Base-by-base conservation (phyloP, 2,797 vertebrate species). In the Crocodylus rhombifer region DNA sequence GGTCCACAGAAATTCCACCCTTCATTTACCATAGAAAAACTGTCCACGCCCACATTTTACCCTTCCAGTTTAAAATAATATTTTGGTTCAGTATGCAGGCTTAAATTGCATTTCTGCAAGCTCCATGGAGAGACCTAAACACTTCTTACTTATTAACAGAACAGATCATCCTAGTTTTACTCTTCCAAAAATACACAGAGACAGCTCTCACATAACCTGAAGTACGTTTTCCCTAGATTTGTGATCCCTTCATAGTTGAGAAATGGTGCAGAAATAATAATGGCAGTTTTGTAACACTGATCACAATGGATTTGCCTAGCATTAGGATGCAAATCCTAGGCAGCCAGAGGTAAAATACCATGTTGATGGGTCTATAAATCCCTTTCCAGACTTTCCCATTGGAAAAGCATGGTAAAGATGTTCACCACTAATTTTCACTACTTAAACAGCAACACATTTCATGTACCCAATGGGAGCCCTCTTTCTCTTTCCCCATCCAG, bases 31-130 rank as follows among this genome's bases (percentile, higher is more conserved):
- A 2, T 3, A 71, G 77, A 30, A 77, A 67, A 86, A 42, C 23
- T 69, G 17, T 85, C 89, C 74, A 62, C 74, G 1, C 2, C 3
- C 13, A 13, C 86, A 88, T 88, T 84, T 61, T 61, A 91, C 75
- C 58, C 42, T 62, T 74, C 63, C 74, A 84, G 80, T 94, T 51
- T 95, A 90, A 87, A 62, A 28, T 10, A 71, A 26, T 60, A 64
- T 62, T 77, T 77, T 51, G 84, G 14, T 82, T 93, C 82, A 84
- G 90, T 94, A 88, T 65, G 80, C 80, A 42, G 74, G 87, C 82
- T 94, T 93, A 82, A 86, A 90, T 77, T 71, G 85, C 87, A 15
- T 65, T 91, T 91, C 80, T 94, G 89, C 82, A 84, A 84, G 89
- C 87, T 80, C 51, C 60, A 64, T 80, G 90, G 84, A 94, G 77